Base-by-base conservation (phyloP, 2,888 invertebrate species). In the Drosophila nr. perissopoda region DNA sequence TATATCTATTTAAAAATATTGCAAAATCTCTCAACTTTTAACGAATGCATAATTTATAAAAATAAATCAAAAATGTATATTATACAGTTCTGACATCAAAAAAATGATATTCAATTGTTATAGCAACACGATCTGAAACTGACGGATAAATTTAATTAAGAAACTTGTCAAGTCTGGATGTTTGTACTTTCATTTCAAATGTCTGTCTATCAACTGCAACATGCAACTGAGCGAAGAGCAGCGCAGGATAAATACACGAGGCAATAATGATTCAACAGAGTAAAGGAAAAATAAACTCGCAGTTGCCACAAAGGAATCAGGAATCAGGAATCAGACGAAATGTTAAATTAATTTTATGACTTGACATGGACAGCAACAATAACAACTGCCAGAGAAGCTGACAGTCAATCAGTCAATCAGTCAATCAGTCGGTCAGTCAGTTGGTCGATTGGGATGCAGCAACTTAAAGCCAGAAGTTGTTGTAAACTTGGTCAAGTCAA, bases 271-370 rank as follows among this genome's bases (percentile, higher is more conserved):
- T 42, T 11, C 21, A 42, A 21, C 21, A 11, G 5, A 5, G 5
- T 11, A 21, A 42, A 25, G 4, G 7, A 46, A 46, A 46, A 46
- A 46, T 46, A 13, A 13, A 13, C 1, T n/a, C n/a, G n/a, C 40
- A 10, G 40, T 8, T n/a, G 10, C 40, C 40, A n/a, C 10, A 42
- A 42, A 42, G 42, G 42, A 42, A 42, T 42, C 21, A 46, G 36
- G 36, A 36, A 36, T 16, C 36, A 33, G 42, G 42, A 42, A 36
- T 0, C 36, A 0, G 59, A 52, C 58, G 49, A 64, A 76, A 67
- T 82, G 87, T 78, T 83, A 80, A 83, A 83, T 79, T 70, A 71
- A 73, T 80, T 83, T 83, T 72, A 54, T 76, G 71, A 68, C 76
- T 75, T 74, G 84, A 75, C 79, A 76, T 83, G 82, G 79, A 70